Evolutionary conservation across 1,140 invertebrate genomes (phyloP).

Genomic region (Maconellicoccus hirsutus): DNA sequence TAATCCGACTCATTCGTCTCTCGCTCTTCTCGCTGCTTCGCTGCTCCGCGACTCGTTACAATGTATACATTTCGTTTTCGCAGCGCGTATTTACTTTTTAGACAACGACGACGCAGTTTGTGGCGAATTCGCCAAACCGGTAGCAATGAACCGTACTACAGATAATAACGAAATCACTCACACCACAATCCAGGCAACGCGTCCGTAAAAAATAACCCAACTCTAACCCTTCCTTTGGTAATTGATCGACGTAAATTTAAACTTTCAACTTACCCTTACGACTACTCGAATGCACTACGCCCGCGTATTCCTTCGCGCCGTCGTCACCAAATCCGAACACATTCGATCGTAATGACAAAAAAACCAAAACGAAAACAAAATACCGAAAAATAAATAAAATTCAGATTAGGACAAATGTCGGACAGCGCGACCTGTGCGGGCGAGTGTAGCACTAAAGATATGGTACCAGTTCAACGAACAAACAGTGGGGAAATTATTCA

Average conservation of each 20-base stretch:
- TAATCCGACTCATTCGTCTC: background rate
- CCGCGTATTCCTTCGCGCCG: background rate
- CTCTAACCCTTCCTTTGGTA: too few species aligned
- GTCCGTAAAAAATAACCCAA: too few species aligned
- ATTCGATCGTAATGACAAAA: background rate
- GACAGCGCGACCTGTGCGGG: background rate
- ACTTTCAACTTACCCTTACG: background rate
- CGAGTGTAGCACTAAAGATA: slow-evolving; percentile 3
- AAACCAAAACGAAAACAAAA: background rate
- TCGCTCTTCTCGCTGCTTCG: background rate
- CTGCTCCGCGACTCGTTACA: background rate
- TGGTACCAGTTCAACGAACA: slow-evolving; percentile 2
- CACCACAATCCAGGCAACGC: background rate
- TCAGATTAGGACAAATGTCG: too few species aligned
- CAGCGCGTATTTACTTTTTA: background rate
- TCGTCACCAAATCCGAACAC: background rate
- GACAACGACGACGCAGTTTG: background rate
- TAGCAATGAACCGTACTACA: background rate
- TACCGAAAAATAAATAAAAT: background rate
- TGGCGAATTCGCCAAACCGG: background rate
- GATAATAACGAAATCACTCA: background rate
- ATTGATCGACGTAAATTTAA: too few species aligned
- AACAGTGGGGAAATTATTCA: background rate
- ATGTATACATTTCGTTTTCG: background rate
- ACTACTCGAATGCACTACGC: too few species aligned